Evolutionary conservation across 2,888 invertebrate species (phyloP).

Genomic region (Prostheceraeus crozeri): DNA sequence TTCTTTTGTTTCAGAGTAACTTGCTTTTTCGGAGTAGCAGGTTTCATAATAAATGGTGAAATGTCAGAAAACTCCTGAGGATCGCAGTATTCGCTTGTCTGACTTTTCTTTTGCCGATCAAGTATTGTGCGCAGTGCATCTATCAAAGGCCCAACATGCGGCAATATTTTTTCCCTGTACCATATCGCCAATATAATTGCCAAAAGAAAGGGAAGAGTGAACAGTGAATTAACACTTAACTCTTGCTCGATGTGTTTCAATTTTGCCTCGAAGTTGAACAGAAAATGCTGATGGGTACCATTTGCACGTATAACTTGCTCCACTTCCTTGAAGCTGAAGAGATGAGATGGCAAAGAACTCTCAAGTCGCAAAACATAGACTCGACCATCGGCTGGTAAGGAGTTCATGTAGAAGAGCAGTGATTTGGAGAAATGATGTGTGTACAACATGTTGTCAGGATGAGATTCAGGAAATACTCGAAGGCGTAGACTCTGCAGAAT

Average conservation of each 20-base stretch:
- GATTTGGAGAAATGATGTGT: slow-evolving; percentile 29
- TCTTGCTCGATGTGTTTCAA: slow-evolving; percentile 7
- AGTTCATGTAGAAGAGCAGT: slow-evolving; percentile 20
- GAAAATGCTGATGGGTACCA: slow-evolving; percentile 15
- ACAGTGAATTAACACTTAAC: neutral
- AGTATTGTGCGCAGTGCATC: too few relatives aligned
- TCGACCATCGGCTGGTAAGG: neutral
- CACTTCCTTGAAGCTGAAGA: slow-evolving; percentile 16
- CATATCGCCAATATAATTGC: too few relatives aligned
- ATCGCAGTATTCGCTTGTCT: too few relatives aligned
- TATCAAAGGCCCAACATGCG: too few relatives aligned
- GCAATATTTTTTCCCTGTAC: too few relatives aligned
- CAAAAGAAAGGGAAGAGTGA: slow-evolving; percentile 4
- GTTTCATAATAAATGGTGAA: too few relatives aligned
- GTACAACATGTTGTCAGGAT: slow-evolving; percentile 28
- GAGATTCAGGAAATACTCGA: slow-evolving; percentile 25
- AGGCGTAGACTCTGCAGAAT: slow-evolving; percentile 18
- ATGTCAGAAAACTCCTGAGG: too few relatives aligned
- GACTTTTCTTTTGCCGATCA: too few relatives aligned
- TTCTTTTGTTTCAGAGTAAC: too few relatives aligned
- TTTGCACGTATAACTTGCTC: slow-evolving; percentile 20
- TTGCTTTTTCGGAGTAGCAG: too few relatives aligned
- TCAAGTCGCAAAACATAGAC: slow-evolving; percentile 27
- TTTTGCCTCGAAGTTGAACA: slow-evolving; percentile 12
- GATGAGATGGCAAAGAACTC: slow-evolving; percentile 6